Base-by-base conservation (phyloP, 2,113 vertebrate genomes). In the Myxocyprinus asiaticus region DNA sequence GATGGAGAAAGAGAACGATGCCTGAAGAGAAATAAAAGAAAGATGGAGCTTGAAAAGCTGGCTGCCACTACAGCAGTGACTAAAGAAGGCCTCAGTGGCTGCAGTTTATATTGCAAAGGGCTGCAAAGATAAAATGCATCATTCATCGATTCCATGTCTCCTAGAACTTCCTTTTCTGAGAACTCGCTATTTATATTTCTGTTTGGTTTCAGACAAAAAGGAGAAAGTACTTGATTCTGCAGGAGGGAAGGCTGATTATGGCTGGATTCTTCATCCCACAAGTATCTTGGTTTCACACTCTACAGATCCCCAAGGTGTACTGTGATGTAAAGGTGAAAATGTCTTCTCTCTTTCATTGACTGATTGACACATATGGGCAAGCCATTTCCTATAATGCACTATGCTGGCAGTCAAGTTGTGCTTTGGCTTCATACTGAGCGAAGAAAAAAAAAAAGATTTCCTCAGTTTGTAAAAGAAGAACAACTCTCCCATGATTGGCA, bases 321-420 rank as follows among this genome's bases (percentile, higher is more conserved):
- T 58, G 76, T n/a, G 50, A 69, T 84, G 75, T 79, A 61, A 78
- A 69, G 79, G 78, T 85, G 84, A 88, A 87, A 88, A 88, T 87
- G 85, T 86, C 86, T 89, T 87, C 87, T 87, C 80, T 85, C 83
- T 72, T 85, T 75, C 76, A 14, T 78, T 79, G 85, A 87, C 86
- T 89, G 89, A 90, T 87, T 93, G 91, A 91, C 89, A 87, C 50
- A 44, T 89, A 85, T 88, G 87, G 87, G 87, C 81, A 55, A 81
- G 68, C 80, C 81, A 84, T 88, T 90, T 86, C 87, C 88, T 89
- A 90, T 88, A 89, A 90, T 85, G 87, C 86, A 81, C 82, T 83
- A 76, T 79, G 81, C 87, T 92, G 91, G 91, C 87, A 91, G 85
- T 82, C 84, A 86, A 86, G 82, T 86, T 86, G 80, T 84, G 76